Evolutionary conservation across 1,140 invertebrate species (phyloP), one percentile per base, ranked within the genome.

Genomic region (Habropoda laboriosa): DNA sequence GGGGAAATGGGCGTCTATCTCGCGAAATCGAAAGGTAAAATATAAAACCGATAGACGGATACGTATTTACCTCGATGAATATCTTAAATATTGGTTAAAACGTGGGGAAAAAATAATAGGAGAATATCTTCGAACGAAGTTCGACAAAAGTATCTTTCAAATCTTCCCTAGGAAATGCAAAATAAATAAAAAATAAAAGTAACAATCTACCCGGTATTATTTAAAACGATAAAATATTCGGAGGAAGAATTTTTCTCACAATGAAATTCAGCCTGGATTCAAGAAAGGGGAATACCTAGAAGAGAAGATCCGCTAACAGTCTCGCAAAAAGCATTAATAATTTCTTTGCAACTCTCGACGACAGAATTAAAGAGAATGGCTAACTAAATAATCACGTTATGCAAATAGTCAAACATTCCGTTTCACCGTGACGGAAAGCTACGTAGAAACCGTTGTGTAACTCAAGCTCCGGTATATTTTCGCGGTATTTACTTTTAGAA

Each of bases 341-440:
- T 3, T 8, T 18, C 3, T 51, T 18, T 10, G 12, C 7, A 57
- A n/a, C 27, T 8, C 8, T 8, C n/a, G n/a, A 10, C 1, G 6
- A 58, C 1, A 0, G 13, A 24, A 30, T 32, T 30, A 51, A 40
- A 40, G 18, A 0, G n/a, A 16, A 8, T 60, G 45, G 58, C 45
- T 13, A 45, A 16, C n/a, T 64, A 53, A 74, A 74, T 74, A 64
- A 64, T 47, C 32, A 18, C 16, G 57, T 16, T 27, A 32, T 24
- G n/a, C 24, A 27, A 53, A 47, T 47, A 2, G 24, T 74, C 18
- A 42, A 74, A 74, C 35, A 64, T 49, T 42, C 10, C 58, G 24
- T 30, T 61, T 21, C 18, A 45, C 57, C 6, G 8, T 4, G 8
- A 32, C 18, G 35, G 3, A 55, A 64, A 24, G 10, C 35, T 58